phyloP scores from a whole-genome alignment of 2,888 invertebrate genomes.

The Phaonia tiefii region DNA sequence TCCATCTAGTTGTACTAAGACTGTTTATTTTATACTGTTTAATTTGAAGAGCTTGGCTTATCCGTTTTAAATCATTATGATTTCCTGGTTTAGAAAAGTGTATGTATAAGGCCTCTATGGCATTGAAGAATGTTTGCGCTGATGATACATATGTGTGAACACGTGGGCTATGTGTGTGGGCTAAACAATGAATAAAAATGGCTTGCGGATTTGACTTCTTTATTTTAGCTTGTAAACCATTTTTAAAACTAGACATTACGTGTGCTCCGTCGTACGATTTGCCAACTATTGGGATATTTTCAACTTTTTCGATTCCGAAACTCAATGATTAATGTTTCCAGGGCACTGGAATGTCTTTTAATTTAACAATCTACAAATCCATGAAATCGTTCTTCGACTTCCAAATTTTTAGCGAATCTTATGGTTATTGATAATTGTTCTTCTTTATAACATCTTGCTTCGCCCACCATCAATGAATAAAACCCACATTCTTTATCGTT shows the following conservation, averaged over 20 bases:
- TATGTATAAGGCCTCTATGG: constrained; percentile 17
- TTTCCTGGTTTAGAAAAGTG: constrained; percentile 30
- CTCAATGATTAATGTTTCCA: too few relatives aligned
- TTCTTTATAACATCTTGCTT: constrained; percentile 39
- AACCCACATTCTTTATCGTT: constrained; percentile 6
- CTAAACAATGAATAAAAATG: too few relatives aligned
- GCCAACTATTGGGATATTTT: constrained; percentile 21
- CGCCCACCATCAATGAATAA: too few relatives aligned
- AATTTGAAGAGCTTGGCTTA: too few relatives aligned
- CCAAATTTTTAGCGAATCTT: constrained; percentile 24
- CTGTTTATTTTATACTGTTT: neutral
- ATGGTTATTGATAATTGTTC: constrained; percentile 40
- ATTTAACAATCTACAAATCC: constrained; percentile 27
- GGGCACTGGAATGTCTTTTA: neutral
- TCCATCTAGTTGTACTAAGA: constrained; percentile 37
- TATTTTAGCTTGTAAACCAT: too few relatives aligned
- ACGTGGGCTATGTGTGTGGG: too few relatives aligned
- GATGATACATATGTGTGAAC: too few relatives aligned
- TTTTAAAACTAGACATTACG: constrained; percentile 18
- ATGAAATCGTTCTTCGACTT: constrained; percentile 39
- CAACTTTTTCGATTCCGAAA: neutral
- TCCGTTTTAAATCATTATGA: constrained; percentile 30
- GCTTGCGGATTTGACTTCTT: too few relatives aligned
- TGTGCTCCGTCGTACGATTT: constrained; percentile 21
- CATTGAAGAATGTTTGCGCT: constrained; percentile 36